Base-by-base conservation (phyloP, 35 echinoderm and acorn worm genomes). In the Holothuria glaberrima region DNA sequence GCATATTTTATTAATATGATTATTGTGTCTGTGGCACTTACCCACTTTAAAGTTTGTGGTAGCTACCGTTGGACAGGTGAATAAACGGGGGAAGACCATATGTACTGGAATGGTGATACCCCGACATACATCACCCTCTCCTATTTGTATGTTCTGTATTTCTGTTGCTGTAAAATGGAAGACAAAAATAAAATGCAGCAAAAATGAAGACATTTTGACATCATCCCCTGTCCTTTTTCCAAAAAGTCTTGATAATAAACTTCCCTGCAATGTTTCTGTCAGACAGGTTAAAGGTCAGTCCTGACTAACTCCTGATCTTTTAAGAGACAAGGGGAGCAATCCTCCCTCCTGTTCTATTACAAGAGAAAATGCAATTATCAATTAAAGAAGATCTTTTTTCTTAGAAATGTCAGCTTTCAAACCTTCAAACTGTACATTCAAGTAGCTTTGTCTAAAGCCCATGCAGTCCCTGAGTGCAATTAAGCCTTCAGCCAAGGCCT, bases 21-120 rank as follows among this genome's bases (percentile, higher is more conserved):
- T 17, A 54, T 54, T 9, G n/a, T 9, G 9, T 30, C 9, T 31
- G 60, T 35, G 6, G 26, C 33, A 69, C 92, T 95, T 74, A 99
- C 97, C 97, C 24, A 99, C 91, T 99, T 99, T 99, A 72, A 99
- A 99, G 86, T 95, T 99, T 90, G 91, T 99, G 0, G 97, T 99
- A 20, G 97, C 93, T 27, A 99, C 81, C 22, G 93, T 95, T 24
- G 97, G 97, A 75, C 97, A 99, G 0, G 97, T 99, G 61, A 99
- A 99, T 12, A 99, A 80, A 31, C 97, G 58, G 19, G 97, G 97
- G 33, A 98, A 98, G 28, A 98, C 93, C 96, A 98, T 98, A 91
- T 94, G 94, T 36, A 98, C 92, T n/a, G 96, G 96, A 41, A 98
- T 98, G 0, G 96, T 98, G 32, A 98, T 44, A 5, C 96, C 96